These are phyloP conservation scores for Stichodactyla mertensii DNA, from an alignment of 64 coral and sea anemone species.

Conservation along the genomic window DNA sequence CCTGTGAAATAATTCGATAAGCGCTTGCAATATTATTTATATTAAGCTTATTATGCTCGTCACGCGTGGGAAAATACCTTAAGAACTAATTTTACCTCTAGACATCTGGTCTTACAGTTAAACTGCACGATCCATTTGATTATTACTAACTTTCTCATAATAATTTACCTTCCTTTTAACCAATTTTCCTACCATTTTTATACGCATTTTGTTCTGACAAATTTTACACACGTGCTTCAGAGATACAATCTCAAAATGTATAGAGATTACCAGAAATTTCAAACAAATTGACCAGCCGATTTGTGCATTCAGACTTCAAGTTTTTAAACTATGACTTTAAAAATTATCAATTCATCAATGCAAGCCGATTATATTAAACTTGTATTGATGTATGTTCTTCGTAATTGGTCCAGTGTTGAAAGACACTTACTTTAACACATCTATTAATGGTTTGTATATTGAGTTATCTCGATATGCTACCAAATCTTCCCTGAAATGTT, in stretches of 20 bases:
- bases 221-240: not conserved
- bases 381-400: not conserved
- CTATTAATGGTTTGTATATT: not conserved
- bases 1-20: conserved; percentile 2
- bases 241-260: too few species aligned
- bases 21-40: not conserved
- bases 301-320: not conserved
- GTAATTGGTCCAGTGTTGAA: not conserved
- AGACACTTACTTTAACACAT: not conserved
- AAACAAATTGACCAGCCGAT: not conserved
- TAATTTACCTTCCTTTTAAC: not conserved
- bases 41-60: not conserved
- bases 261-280: not conserved
- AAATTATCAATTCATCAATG: not conserved
- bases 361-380: conserved; percentile 5
- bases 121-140: not conserved
- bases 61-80: not conserved
- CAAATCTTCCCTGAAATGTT: too few species aligned
- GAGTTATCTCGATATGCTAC: not conserved
- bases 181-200: not conserved
- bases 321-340: not conserved
- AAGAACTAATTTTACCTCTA: not conserved
- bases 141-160: not conserved
- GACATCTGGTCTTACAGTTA: not conserved
- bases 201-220: not conserved